phyloP scores from a whole-genome alignment of 1,140 invertebrate genomes.

The Dinothrombium tinctorium region DNA sequence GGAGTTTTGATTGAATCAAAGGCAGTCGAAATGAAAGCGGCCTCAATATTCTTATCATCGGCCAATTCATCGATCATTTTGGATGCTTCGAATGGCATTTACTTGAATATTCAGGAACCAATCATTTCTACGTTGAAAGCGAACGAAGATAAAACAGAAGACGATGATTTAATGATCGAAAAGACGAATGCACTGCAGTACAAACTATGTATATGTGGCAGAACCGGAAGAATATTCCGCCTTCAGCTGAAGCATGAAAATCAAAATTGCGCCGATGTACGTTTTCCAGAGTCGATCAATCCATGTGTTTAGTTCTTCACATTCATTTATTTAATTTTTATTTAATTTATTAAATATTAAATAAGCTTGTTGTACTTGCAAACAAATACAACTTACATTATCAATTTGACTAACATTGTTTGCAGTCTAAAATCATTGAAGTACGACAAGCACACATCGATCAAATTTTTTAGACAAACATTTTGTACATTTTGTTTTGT shows the following conservation, averaged over 20 bases:
- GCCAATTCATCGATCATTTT: slow-evolving; percentile 6
- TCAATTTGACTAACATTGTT: no score
- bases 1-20: slow-evolving; percentile 8
- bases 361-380: no score
- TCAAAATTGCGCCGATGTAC: slow-evolving; percentile 17
- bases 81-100: slow-evolving; percentile 7
- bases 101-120: background rate
- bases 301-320: slow-evolving; percentile 16
- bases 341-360: no score
- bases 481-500: no score
- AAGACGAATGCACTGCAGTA: no score
- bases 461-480: no score
- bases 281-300: slow-evolving; percentile 17
- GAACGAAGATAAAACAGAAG: background rate
- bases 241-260: slow-evolving; percentile 14
- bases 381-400: no score
- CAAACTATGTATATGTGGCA: slow-evolving; percentile 18
- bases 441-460: no score
- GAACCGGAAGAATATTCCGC: slow-evolving; percentile 17
- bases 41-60: slow-evolving; percentile 7
- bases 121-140: background rate
- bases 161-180: no score
- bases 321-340: no score
- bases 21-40: slow-evolving; percentile 1
- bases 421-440: no score